These are phyloP conservation scores for Drosophila parabipectinata DNA, from an alignment of 1,140 invertebrate species.

Conservation along the genomic window DNA sequence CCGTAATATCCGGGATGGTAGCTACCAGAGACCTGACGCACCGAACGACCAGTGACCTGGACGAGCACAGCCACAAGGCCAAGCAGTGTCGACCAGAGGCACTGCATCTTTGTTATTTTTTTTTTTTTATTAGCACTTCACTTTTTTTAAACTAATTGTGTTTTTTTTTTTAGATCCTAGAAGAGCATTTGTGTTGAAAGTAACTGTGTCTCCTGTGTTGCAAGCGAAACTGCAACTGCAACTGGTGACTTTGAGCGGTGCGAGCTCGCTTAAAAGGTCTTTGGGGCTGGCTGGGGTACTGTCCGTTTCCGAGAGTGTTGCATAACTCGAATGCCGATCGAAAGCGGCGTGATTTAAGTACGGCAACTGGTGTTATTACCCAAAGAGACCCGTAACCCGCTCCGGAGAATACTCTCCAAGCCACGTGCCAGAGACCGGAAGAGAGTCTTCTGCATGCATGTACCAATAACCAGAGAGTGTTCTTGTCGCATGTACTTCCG, in stretches of 20 bases:
- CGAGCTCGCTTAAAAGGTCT: conserved; percentile 62
- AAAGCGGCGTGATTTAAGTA: conserved; percentile 56
- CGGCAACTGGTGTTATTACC: neutral
- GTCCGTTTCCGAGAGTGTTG: conserved; percentile 59
- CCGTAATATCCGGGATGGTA: conserved; percentile 39
- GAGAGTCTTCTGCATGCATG: conserved; percentile 40
- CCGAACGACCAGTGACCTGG: conserved; percentile 44
- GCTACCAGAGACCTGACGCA: conserved; percentile 29
- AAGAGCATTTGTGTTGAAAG: conserved; percentile 10
- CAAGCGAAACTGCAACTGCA: conserved; percentile 22
- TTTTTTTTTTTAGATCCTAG: neutral
- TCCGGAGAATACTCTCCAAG: neutral
- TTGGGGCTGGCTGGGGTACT: conserved; percentile 22
- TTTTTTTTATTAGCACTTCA: conserved; percentile 9
- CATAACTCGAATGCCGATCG: conserved; percentile 63
- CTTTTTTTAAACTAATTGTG: neutral
- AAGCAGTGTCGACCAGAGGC: conserved; percentile 53
- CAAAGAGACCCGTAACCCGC: conserved; percentile 2
- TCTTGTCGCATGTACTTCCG: conserved; percentile 23
- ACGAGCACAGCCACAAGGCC: conserved; percentile 26
- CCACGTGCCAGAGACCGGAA: conserved; percentile 60
- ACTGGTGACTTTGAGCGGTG: conserved; percentile 44
- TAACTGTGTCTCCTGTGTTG: neutral
- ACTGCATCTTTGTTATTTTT: conserved; percentile 36
- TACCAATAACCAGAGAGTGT: conserved; percentile 14